Base-by-base conservation (phyloP, 1,140 invertebrate genomes). In the Melitaea cinxia region DNA sequence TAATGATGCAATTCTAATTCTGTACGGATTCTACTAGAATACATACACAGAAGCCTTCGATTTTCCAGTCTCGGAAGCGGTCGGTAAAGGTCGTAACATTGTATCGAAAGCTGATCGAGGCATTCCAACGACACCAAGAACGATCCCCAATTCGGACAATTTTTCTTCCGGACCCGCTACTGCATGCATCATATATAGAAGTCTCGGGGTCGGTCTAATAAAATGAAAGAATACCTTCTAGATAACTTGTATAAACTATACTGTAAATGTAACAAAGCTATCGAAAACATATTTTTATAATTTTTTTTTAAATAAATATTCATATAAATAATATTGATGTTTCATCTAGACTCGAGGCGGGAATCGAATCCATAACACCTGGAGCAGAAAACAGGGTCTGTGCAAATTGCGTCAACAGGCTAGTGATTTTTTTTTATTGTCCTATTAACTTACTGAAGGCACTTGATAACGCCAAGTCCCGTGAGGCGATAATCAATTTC, bases 391-490 rank as follows among this genome's bases (percentile, higher is more conserved):
- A n/a, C n/a, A n/a, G n/a, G n/a, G n/a, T n/a, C n/a, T n/a, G n/a
- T n/a, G n/a, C n/a, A n/a, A n/a, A n/a, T n/a, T n/a, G n/a, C n/a
- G n/a, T n/a, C n/a, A n/a, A n/a, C n/a, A n/a, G n/a, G n/a, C n/a
- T n/a, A n/a, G n/a, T n/a, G n/a, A n/a, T n/a, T n/a, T n/a, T n/a
- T n/a, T n/a, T n/a, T n/a, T n/a, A n/a, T n/a, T n/a, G n/a, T 45
- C 1, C 6, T 23, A 17, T 23, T 9, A 68, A 70, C 84, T 82
- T 73, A 90, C 88, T 80, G 70, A 14, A 54, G n/a, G 68, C 70
- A 79, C 55, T 88, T 86, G 17, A 90, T 78, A 50, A 89, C 79
- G 12, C 87, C 88, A 6, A 89, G 67, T 19, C 83, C 84, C 81
- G 85, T 73, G 71, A 88, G 68, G 15, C 85, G 80, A 54, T 85